phyloP scores from a whole-genome alignment of 1,140 invertebrate genomes.

The Anastrepha ludens region DNA sequence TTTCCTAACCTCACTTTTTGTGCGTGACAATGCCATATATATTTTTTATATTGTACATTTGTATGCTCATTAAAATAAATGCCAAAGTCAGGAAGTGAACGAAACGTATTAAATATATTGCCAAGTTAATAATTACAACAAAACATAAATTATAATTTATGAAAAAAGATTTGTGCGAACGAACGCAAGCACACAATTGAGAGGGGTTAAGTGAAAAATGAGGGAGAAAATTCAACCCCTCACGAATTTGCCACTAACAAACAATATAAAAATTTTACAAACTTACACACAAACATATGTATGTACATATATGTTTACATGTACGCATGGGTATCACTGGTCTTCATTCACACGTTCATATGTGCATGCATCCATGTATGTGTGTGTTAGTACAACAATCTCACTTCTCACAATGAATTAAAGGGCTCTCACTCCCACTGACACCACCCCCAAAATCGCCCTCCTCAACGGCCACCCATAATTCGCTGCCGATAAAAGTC shows the following conservation, averaged over 20 bases:
- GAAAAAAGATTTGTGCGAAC: slow-evolving; percentile 5
- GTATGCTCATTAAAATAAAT: slow-evolving; percentile 40
- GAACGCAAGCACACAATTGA: background rate
- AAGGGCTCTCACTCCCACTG: background rate
- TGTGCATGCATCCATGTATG: background rate
- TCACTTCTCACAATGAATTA: slow-evolving; percentile 29
- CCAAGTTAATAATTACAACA: slow-evolving; percentile 48
- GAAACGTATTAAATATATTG: slow-evolving; percentile 46
- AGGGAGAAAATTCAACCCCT: slow-evolving; percentile 19
- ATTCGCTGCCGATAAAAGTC: slow-evolving; percentile 3
- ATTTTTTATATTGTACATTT: slow-evolving; percentile 43
- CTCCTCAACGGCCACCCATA: background rate
- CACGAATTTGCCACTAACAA: background rate
- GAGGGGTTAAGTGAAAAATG: slow-evolving; percentile 36
- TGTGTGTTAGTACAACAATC: slow-evolving; percentile 36
- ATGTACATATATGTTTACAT: background rate
- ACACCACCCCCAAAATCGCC: background rate
- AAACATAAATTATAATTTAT: slow-evolving; percentile 51
- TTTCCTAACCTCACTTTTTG: background rate
- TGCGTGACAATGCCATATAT: background rate
- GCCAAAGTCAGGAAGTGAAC: slow-evolving; percentile 44
- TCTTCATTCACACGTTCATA: background rate
- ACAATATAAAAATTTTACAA: background rate
- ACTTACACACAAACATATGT: background rate
- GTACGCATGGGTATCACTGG: background rate